phyloP scores from a whole-genome alignment of 2,113 vertebrate genomes.

The Myrmecophaga tridactyla region DNA sequence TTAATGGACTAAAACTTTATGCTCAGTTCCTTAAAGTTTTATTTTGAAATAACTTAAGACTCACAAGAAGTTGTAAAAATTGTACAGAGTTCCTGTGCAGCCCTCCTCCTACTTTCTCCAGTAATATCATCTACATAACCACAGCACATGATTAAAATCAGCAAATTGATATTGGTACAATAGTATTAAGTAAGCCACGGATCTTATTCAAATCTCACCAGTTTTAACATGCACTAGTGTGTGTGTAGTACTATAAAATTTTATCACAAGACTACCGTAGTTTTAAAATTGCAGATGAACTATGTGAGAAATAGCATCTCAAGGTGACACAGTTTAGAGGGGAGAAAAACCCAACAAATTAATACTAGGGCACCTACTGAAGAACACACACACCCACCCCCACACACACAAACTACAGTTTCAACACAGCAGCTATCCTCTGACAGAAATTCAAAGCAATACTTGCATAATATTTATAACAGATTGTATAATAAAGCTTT shows the following conservation, averaged over 20 bases:
- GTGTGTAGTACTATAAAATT: not conserved
- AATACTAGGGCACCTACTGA: not conserved
- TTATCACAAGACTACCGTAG: not conserved
- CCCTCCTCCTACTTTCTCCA: not conserved
- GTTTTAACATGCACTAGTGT: not conserved
- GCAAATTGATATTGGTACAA: not conserved
- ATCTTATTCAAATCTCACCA: not conserved
- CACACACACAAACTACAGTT: not conserved
- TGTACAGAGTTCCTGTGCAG: not conserved
- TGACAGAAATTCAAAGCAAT: not conserved
- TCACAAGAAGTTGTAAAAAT: not conserved
- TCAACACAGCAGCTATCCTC: not conserved
- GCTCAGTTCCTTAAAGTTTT: not conserved
- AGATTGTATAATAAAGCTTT: not conserved
- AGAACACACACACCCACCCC: too few species aligned
- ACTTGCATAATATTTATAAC: not conserved
- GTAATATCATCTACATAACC: not conserved
- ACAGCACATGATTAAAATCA: not conserved
- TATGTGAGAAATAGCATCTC: not conserved
- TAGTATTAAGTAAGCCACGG: not conserved
- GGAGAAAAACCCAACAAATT: not conserved
- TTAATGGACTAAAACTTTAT: not conserved
- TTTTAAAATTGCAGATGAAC: constrained; percentile 34
- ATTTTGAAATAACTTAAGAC: constrained; percentile 33
- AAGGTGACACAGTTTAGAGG: not conserved